Evolutionary conservation across 2,797 vertebrate genomes (phyloP).

Genomic region (Mormyrops attenuatus): DNA sequence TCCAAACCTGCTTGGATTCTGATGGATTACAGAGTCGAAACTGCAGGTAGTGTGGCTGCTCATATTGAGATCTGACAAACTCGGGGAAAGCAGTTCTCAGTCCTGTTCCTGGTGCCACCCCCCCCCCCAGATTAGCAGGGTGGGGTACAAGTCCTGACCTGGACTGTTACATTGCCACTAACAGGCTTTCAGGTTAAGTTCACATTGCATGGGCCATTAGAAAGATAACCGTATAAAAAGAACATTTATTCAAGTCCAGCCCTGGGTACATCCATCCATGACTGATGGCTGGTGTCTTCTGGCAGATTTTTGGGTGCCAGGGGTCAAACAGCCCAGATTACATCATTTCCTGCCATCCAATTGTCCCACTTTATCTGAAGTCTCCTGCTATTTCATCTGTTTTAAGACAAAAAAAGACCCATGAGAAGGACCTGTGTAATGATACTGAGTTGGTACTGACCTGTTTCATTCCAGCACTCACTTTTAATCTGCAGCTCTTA

Average conservation of each 20-base stretch:
- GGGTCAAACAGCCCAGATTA: background rate
- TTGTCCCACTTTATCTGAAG: background rate
- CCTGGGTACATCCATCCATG: background rate
- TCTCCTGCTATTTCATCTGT: background rate
- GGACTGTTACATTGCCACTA: background rate
- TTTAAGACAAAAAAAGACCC: background rate
- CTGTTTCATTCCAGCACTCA: conserved; percentile 29
- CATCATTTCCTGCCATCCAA: background rate
- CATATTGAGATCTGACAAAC: background rate
- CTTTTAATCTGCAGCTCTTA: conserved; percentile 38
- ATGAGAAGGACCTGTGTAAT: background rate
- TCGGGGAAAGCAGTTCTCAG: too few species aligned
- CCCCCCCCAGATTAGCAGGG: too few species aligned
- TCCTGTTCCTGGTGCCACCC: too few species aligned
- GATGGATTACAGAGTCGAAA: background rate
- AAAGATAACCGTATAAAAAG: background rate
- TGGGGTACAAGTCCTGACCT: background rate
- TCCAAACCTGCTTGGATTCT: background rate
- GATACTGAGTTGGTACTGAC: background rate
- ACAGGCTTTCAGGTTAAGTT: background rate
- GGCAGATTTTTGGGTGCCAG: background rate
- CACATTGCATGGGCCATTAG: background rate
- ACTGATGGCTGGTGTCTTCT: background rate
- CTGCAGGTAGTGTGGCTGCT: background rate
- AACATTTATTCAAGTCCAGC: background rate